A percentile compares a stretch with the other conserved stretches of the same genome.
Evolutionary conservation across 2,113 vertebrate genomes (phyloP).

Genomic region (Ariopsis seemanni): DNA sequence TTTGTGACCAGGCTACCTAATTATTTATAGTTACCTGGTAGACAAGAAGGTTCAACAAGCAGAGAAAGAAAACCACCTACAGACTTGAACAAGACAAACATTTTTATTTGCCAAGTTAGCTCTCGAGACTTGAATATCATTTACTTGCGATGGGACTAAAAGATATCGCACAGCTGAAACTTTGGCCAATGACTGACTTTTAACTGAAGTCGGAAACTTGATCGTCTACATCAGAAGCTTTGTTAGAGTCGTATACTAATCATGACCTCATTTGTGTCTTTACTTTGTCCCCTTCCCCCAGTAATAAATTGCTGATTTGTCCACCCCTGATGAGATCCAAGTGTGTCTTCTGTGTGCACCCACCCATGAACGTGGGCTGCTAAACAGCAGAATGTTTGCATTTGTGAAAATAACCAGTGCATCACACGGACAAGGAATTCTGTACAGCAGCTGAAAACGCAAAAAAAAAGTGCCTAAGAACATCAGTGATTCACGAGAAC

Average conservation of each 20-base stretch:
- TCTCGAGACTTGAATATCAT: too few species aligned
- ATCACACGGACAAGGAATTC: conserved; percentile 4
- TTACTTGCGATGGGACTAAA: too few species aligned
- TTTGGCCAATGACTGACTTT: neutral
- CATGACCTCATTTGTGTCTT: neutral
- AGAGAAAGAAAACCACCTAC: neutral
- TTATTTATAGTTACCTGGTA: neutral
- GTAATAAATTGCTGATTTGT: neutral
- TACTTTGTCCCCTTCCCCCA: neutral
- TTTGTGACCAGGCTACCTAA: neutral
- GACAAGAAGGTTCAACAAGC: neutral
- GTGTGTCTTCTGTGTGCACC: neutral
- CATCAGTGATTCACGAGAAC: neutral
- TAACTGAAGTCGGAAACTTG: neutral
- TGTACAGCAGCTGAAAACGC: conserved; percentile 30
- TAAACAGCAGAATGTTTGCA: neutral
- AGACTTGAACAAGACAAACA: neutral
- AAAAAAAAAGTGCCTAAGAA: neutral
- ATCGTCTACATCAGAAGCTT: neutral
- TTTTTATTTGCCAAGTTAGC: neutral
- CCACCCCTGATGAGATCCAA: neutral
- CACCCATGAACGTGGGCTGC: neutral
- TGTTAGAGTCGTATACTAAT: neutral
- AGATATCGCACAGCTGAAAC: neutral
- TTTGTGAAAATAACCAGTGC: conserved; percentile 21